Conservation (phyloP, 2,888 invertebrate species). For the Sturmia bella region DNA sequence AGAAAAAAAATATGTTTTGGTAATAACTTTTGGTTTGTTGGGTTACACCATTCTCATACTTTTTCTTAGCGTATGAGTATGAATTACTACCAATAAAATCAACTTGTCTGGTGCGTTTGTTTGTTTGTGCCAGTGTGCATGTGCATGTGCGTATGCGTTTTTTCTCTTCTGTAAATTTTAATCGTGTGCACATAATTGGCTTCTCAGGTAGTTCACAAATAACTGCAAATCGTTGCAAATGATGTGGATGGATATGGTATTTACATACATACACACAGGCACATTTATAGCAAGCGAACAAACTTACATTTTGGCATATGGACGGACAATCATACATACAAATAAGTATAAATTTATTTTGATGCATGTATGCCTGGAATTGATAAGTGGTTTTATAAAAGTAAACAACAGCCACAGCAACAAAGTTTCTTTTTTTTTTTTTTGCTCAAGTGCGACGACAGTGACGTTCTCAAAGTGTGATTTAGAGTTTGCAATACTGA, state of each 20-base stretch:
- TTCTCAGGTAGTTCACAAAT: conserved; percentile 81
- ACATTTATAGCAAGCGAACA: conserved; percentile 15
- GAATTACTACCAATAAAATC: conserved; percentile 25
- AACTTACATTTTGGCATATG: conserved; percentile 14
- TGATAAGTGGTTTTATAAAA: conserved; percentile 73
- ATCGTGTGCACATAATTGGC: conserved; percentile 75
- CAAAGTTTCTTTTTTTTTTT: conserved; percentile 21
- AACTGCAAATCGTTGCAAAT: conserved; percentile 79
- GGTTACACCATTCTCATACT: conserved; percentile 39
- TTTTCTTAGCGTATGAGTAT: conserved; percentile 24
- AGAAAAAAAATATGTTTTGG: not conserved
- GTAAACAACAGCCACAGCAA: conserved; percentile 51
- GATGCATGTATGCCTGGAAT: conserved; percentile 74
- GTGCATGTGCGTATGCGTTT: not conserved
- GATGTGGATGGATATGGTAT: conserved; percentile 68
- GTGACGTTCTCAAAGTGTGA: conserved; percentile 42
- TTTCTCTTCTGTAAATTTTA: conserved; percentile 42
- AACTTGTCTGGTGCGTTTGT: conserved; percentile 26
- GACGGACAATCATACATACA: conserved; percentile 23
- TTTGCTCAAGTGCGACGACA: not conserved
- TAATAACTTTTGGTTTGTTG: conserved; percentile 56
- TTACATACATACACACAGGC: conserved; percentile 38
- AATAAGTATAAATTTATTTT: conserved; percentile 57
- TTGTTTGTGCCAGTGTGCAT: not conserved
- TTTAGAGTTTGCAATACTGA: conserved; percentile 52